A percentile compares a stretch with the other conserved stretches of the same genome.
Conservation (phyloP, 2,888 invertebrate species). For the Lasioglossum figueresi region DNA sequence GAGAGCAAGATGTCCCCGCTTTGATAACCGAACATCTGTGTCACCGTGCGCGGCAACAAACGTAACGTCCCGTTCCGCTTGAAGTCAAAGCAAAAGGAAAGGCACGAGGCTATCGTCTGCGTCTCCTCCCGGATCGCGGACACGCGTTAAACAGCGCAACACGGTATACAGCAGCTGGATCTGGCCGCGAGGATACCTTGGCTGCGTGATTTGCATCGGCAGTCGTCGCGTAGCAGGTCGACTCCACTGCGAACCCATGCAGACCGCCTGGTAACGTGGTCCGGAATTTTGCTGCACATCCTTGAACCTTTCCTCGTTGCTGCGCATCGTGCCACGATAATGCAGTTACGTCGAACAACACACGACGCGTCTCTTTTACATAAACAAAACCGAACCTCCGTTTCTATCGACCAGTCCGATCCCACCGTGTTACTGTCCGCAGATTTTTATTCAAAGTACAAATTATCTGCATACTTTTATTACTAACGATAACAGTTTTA, state of each 20-base stretch:
- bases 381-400: background rate
- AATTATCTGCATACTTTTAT: no score
- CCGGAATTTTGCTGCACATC: background rate
- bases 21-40: background rate
- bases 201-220: conserved; percentile 1
- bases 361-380: background rate
- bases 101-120: background rate
- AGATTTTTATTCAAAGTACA: no score
- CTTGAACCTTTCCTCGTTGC: conserved; percentile 3
- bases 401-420: background rate
- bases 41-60: background rate
- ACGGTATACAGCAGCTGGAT: background rate
- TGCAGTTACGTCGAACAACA: background rate
- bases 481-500: no score
- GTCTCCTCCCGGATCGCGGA: background rate
- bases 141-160: background rate
- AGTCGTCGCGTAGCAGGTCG: background rate
- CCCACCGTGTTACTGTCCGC: no score
- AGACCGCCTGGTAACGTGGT: background rate
- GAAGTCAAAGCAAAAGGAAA: background rate
- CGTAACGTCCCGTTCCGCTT: background rate
- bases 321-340: background rate
- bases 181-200: background rate
- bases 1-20: background rate
- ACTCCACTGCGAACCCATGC: background rate